Evolutionary conservation across 2,113 vertebrate genomes (phyloP).

Genomic region (Ptychochromis oligacanthus): DNA sequence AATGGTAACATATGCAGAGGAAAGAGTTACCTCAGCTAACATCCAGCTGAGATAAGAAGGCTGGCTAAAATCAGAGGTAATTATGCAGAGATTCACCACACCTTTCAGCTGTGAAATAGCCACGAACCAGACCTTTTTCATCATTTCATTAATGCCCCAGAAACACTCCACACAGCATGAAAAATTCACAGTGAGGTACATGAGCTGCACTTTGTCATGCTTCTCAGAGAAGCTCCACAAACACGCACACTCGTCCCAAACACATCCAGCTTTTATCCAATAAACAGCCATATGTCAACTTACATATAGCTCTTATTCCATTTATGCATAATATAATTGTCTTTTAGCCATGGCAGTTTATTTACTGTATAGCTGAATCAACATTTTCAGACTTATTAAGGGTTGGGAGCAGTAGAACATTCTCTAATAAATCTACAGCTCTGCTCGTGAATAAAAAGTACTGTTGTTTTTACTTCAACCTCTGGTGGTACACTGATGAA

Average conservation of each 20-base stretch:
- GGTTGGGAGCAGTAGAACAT: not conserved
- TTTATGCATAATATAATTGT: not conserved
- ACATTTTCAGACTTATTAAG: not conserved
- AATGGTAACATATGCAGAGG: not conserved
- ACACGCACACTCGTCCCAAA: not conserved
- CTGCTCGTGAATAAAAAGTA: not conserved
- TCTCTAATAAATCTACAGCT: slow-evolving; percentile 37
- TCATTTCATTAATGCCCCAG: slow-evolving; percentile 37
- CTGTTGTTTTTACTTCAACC: slow-evolving; percentile 51
- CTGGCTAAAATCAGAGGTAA: slow-evolving; percentile 29
- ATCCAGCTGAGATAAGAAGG: slow-evolving; percentile 28
- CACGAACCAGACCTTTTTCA: slow-evolving; percentile 4
- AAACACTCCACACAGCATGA: slow-evolving; percentile 1
- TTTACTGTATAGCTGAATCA: slow-evolving; percentile 15
- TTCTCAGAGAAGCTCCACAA: not conserved
- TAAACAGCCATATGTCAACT: not conserved
- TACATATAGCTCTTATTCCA: not conserved
- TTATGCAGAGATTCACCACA: slow-evolving; percentile 51
- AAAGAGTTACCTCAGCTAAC: not conserved
- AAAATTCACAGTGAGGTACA: slow-evolving; percentile 8
- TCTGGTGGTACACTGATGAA: slow-evolving; percentile 53
- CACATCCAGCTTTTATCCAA: not conserved
- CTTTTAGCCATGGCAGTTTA: not conserved
- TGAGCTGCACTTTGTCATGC: slow-evolving; percentile 9
- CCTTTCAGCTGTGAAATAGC: slow-evolving; percentile 46